Conservation (phyloP, 2,113 vertebrate genomes). For the Verasper variegatus region DNA sequence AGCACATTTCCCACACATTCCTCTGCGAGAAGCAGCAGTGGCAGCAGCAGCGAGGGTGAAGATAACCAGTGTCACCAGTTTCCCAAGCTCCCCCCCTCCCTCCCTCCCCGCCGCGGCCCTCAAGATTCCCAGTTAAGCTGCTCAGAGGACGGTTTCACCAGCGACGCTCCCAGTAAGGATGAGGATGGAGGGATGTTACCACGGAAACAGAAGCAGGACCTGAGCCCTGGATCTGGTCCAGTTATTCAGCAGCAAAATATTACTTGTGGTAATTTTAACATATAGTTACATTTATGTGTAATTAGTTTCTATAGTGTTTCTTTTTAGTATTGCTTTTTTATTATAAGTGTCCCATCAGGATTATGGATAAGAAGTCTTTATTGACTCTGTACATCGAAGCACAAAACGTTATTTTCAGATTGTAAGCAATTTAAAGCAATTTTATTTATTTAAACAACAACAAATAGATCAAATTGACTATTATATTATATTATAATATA, state of each 20-base stretch:
- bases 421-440: too few relatives aligned
- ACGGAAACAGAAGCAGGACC: background rate
- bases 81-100: slow-evolving; percentile 15
- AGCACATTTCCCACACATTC: slow-evolving; percentile 48
- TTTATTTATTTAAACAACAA: too few relatives aligned
- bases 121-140: slow-evolving; percentile 42
- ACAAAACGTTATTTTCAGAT: too few relatives aligned
- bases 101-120: slow-evolving; percentile 11
- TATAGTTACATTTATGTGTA: too few relatives aligned
- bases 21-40: slow-evolving; percentile 8
- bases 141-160: slow-evolving; percentile 75
- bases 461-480: too few relatives aligned
- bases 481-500: too few relatives aligned
- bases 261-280: background rate
- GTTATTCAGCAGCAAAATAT: slow-evolving; percentile 21
- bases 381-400: too few relatives aligned
- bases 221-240: background rate
- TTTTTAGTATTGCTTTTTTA: too few relatives aligned
- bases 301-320: too few relatives aligned
- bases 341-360: too few relatives aligned
- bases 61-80: slow-evolving; percentile 42
- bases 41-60: slow-evolving; percentile 10
- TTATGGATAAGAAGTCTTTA: too few relatives aligned
- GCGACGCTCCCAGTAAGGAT: slow-evolving; percentile 52
- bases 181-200: slow-evolving; percentile 45